A percentile compares a stretch with the other conserved stretches of the same genome.
These are phyloP conservation scores for Poeciliopsis turneri DNA, from an alignment of 2,797 vertebrate species.

Conservation along the genomic window DNA sequence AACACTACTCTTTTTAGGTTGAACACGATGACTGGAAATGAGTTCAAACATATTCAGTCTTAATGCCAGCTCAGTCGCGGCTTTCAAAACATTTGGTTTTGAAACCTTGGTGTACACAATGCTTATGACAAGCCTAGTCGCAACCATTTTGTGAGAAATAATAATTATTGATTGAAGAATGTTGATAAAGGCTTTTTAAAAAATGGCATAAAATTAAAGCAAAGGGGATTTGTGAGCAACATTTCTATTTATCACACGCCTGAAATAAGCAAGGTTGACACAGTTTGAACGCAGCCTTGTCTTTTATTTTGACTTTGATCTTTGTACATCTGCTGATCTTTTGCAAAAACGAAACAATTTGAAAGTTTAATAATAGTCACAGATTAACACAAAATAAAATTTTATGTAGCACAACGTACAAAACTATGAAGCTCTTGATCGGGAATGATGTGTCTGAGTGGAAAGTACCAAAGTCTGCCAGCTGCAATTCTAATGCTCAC, in stretches of 20 bases:
- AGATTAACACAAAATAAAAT: neutral
- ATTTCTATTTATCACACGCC: neutral
- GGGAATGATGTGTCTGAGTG: neutral
- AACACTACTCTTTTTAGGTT: neutral
- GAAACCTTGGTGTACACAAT: neutral
- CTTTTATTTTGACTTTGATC: neutral
- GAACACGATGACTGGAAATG: neutral
- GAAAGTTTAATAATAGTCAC: neutral
- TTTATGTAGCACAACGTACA: neutral
- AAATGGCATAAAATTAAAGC: neutral
- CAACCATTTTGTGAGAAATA: neutral
- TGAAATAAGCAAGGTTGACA: neutral
- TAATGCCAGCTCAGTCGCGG: neutral
- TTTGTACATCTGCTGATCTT: neutral
- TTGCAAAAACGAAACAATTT: neutral
- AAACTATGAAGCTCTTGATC: neutral
- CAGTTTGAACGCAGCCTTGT: neutral
- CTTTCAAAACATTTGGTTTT: neutral
- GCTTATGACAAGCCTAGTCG: neutral
- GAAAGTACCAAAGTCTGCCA: neutral
- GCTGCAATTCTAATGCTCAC: neutral
- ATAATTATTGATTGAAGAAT: neutral
- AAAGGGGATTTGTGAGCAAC: neutral
- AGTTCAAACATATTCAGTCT: neutral
- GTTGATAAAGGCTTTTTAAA: neutral